Base-by-base conservation (phyloP, 2,797 vertebrate species). In the Halcyon chelicuti region DNA sequence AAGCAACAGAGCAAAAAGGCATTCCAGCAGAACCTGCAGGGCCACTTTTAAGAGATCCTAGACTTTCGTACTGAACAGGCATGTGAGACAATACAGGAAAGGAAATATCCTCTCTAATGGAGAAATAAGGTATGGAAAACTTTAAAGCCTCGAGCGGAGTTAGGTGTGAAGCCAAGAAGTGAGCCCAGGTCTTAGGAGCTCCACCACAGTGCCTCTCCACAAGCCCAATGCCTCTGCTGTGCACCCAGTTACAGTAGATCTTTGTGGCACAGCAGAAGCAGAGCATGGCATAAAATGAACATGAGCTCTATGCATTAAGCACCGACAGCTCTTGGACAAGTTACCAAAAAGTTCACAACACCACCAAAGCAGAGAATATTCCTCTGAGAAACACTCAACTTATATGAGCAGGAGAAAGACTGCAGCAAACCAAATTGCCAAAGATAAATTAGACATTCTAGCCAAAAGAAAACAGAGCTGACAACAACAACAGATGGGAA, bases 401-500 rank as follows among this genome's bases (percentile, higher is more conserved):
- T 63, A 88, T 12, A 89, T 0, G 4, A 92, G 80, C 76, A 82
- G 77, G 66, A 88, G 84, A 74, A 97, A 92, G 74, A 83, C 90
- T 96, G 94, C 77, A 95, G 89, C 47, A 86, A 96, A 90, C 65
- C 93, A 37, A 96, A 97, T 84, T 93, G 94, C 90, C 91, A 96
- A 85, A 90, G 80, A 33, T 93, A 96, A 97, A 90, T 95, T 82
- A 75, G 90, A 92, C 92, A 54, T 68, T 88, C 85, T 19, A 96
- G 95, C 91, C 95, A 96, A 97, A 96, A 95, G 95, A 97, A 94
- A 94, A 96, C 54, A 93, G 86, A 91, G 95, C 49, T 96, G 91
- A 95, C 94, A 96, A 97, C 71, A 96, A 95, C 84, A 97, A 97
- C 97, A 98, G 97, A 98, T 96, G 95, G 96, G 83, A 97, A 91